phyloP scores from a whole-genome alignment of 92 coral and sea anemone species.

The Plumapathes pennacea region DNA sequence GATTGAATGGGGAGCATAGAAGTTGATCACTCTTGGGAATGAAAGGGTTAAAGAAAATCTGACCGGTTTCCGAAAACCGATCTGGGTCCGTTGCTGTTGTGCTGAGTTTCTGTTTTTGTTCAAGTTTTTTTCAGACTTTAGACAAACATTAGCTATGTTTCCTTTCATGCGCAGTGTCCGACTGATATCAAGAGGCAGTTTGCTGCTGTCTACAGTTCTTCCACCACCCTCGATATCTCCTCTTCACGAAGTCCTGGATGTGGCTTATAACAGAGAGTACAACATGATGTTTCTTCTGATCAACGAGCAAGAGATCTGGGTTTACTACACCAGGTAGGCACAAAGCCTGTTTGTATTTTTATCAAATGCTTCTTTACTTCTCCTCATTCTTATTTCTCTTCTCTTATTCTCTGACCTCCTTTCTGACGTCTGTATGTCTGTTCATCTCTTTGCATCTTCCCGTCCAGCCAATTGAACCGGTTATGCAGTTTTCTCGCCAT shows the following conservation, averaged over 20 bases:
- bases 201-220: slow-evolving; percentile 79
- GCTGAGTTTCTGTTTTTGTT: too few species aligned
- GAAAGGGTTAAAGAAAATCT: too few species aligned
- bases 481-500: too few species aligned
- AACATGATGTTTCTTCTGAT: slow-evolving; percentile 92
- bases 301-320: slow-evolving; percentile 86
- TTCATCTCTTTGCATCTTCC: neutral
- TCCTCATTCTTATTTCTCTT: neutral
- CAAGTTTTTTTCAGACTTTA: too few species aligned
- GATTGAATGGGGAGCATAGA: too few species aligned
- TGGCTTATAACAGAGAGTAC: slow-evolving; percentile 73
- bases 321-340: slow-evolving; percentile 88
- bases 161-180: slow-evolving; percentile 59
- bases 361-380: neutral
- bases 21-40: too few species aligned
- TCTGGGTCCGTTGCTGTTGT: too few species aligned
- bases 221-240: slow-evolving; percentile 98
- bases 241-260: slow-evolving; percentile 62
- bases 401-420: neutral
- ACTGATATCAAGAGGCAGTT: slow-evolving; percentile 69
- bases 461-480: too few species aligned
- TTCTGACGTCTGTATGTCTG: neutral
- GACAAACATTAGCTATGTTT: neutral
- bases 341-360: neutral
- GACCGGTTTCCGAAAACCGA: too few species aligned